These are phyloP conservation scores for Huso huso DNA, from an alignment of 2,797 vertebrate species.

Conservation along the genomic window DNA sequence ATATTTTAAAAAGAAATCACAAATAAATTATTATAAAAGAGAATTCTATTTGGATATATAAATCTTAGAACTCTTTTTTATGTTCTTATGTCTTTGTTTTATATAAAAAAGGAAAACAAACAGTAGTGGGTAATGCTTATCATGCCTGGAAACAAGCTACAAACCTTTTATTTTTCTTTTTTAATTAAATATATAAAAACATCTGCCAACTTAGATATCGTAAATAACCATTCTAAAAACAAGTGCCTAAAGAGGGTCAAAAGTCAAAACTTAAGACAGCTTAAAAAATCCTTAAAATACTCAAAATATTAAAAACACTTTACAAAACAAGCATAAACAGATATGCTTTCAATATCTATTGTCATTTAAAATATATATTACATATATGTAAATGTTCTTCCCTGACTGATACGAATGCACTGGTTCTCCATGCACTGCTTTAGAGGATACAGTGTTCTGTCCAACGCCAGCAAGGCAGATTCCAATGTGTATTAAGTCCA, in stretches of 20 bases:
- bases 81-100: neutral
- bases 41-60: neutral
- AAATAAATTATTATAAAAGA: neutral
- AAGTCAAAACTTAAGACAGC: neutral
- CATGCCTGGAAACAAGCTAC: neutral
- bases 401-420: constrained; percentile 54
- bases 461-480: constrained; percentile 6
- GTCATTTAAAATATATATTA: constrained; percentile 32
- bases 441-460: constrained; percentile 14
- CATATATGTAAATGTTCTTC: constrained; percentile 38
- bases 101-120: neutral
- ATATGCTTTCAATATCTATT: neutral
- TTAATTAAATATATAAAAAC: neutral
- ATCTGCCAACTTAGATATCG: neutral
- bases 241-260: neutral
- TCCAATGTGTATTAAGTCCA: neutral
- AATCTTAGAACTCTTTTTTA: neutral
- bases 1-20: constrained; percentile 1
- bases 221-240: neutral
- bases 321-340: constrained; percentile 36
- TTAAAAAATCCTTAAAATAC: neutral
- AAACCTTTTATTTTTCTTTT: neutral
- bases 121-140: neutral
- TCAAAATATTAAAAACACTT: neutral
- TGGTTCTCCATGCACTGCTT: constrained; percentile 25